These are phyloP conservation scores for Metopia argyrocephala DNA, from an alignment of 2,888 invertebrate genomes.

Conservation along the genomic window DNA sequence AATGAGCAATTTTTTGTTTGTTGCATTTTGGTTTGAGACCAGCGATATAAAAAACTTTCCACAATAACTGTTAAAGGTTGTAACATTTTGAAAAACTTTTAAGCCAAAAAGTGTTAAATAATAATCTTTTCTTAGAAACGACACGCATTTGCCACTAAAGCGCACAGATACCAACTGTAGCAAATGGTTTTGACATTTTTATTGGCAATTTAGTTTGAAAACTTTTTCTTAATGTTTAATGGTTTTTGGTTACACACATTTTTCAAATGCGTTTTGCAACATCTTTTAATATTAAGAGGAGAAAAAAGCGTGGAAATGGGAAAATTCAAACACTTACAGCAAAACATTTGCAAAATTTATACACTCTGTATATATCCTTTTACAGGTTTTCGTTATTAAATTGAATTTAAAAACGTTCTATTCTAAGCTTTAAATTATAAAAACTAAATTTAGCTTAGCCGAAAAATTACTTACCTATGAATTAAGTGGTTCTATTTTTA, in stretches of 20 bases:
- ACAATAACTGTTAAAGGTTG: slow-evolving; percentile 45
- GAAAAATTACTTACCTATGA: no score
- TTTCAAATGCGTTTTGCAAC: neutral
- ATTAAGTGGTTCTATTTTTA: no score
- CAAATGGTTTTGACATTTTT: slow-evolving; percentile 44
- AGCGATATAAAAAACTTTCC: neutral
- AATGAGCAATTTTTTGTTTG: slow-evolving; percentile 24
- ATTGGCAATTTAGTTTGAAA: slow-evolving; percentile 23
- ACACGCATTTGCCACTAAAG: neutral
- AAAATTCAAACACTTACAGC: neutral
- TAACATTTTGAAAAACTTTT: slow-evolving; percentile 50
- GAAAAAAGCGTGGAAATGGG: neutral
- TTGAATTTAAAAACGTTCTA: no score
- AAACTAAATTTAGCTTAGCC: no score
- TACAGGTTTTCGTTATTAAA: no score
- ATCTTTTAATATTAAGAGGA: neutral
- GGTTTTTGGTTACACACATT: neutral
- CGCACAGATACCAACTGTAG: neutral
- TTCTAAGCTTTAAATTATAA: no score
- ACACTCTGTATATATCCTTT: no score
- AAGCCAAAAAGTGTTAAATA: slow-evolving; percentile 41
- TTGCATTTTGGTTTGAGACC: neutral
- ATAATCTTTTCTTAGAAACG: slow-evolving; percentile 22
- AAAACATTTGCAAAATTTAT: no score
- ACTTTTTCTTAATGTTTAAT: slow-evolving; percentile 3